phyloP scores from a whole-genome alignment of 2,888 invertebrate genomes.

The Campoplex capitator region DNA sequence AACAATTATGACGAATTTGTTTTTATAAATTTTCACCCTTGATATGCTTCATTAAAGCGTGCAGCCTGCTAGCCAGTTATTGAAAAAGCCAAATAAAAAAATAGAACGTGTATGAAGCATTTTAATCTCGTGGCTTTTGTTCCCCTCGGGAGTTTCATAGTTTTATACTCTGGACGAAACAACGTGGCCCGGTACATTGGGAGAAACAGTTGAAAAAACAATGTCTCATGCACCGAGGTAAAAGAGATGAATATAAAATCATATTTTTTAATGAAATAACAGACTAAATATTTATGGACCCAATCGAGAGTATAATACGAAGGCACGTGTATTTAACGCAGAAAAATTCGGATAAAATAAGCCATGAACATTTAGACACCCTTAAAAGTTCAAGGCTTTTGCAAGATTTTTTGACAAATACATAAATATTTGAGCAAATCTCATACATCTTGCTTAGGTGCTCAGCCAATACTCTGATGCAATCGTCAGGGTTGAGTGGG shows the following conservation, averaged over 20 bases:
- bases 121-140: constrained; percentile 68
- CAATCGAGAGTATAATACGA: not conserved
- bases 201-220: constrained; percentile 41
- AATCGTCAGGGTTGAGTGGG: not conserved
- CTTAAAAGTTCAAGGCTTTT: not conserved
- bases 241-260: constrained; percentile 19
- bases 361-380: not conserved
- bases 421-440: not conserved
- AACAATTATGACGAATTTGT: no score
- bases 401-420: not conserved
- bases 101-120: constrained; percentile 51
- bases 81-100: constrained; percentile 47
- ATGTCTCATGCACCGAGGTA: not conserved
- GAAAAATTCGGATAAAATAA: not conserved
- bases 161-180: constrained; percentile 46
- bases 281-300: not conserved
- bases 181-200: not conserved
- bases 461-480: not conserved
- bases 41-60: not conserved
- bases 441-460: no score
- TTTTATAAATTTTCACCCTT: not conserved
- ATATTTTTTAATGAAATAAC: not conserved
- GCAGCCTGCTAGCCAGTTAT: constrained; percentile 25
- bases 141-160: constrained; percentile 60
- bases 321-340: not conserved